A percentile compares a stretch with the other conserved stretches of the same genome.
Conservation (phyloP, 2,888 invertebrate species). For the Saturnia pavonia region DNA sequence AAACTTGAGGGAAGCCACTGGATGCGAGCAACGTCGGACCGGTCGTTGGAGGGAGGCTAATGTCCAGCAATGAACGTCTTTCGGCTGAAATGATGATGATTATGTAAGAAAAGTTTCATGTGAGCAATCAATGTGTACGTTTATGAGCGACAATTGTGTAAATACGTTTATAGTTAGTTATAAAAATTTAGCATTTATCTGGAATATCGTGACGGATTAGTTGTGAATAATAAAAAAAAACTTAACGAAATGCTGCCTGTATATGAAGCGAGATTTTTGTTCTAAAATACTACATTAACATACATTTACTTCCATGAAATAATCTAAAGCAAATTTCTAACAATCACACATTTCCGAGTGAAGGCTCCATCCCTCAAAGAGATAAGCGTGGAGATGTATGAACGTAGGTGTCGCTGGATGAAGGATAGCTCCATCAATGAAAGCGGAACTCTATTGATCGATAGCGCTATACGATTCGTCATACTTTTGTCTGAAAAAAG, state of each 20-base stretch:
- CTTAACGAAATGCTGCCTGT: neutral
- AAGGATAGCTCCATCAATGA: neutral
- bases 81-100: too few species aligned
- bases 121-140: too few species aligned
- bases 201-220: too few species aligned
- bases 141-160: too few species aligned
- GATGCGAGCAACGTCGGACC: too few species aligned
- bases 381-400: slow-evolving; percentile 13
- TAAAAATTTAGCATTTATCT: too few species aligned
- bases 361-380: neutral
- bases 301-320: neutral
- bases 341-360: neutral
- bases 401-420: neutral
- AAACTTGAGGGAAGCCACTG: too few species aligned
- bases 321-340: neutral
- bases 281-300: neutral
- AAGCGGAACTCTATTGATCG: neutral
- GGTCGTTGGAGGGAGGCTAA: too few species aligned
- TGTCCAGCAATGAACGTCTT: too few species aligned
- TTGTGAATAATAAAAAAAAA: neutral
- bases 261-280: neutral
- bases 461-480: neutral
- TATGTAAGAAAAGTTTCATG: too few species aligned
- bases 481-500: neutral
- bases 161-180: too few species aligned